A percentile compares a stretch with the other conserved stretches of the same genome.
Evolutionary conservation across 2,113 vertebrate species (phyloP).

Genomic region (Hippocampus mohnikei): DNA sequence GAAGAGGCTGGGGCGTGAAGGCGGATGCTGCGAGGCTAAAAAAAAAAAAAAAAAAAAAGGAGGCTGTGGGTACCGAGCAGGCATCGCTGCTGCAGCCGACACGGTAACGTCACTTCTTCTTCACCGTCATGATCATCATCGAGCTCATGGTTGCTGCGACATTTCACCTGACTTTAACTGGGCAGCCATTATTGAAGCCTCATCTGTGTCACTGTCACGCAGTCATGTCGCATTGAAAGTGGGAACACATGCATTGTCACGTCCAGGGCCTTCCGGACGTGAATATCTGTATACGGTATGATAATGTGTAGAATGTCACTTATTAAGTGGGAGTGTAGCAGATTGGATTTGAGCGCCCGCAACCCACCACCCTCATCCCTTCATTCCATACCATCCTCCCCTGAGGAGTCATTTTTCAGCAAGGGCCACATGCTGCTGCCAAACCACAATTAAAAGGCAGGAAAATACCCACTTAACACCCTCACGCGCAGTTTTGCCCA

Average conservation of each 20-base stretch:
- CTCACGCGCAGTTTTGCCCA: background rate
- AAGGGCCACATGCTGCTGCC: constrained; percentile 21
- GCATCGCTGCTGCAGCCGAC: constrained; percentile 55
- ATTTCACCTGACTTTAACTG: background rate
- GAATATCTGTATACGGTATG: background rate
- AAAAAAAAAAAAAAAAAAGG: constrained; percentile 13
- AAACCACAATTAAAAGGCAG: constrained; percentile 36
- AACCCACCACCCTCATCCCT: background rate
- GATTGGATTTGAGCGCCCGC: background rate
- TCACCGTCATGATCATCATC: constrained; percentile 1
- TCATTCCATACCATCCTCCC: constrained; percentile 2
- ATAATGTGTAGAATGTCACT: background rate
- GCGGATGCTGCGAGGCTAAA: constrained; percentile 65
- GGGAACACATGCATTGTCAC: constrained; percentile 15
- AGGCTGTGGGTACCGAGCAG: constrained; percentile 65
- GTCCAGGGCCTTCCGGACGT: background rate
- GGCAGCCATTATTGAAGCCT: constrained; percentile 14
- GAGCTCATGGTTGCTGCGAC: constrained; percentile 26
- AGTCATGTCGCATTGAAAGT: constrained; percentile 64
- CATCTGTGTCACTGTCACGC: constrained; percentile 28
- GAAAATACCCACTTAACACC: constrained; percentile 37
- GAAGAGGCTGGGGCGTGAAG: constrained; percentile 60
- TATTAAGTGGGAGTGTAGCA: constrained; percentile 28
- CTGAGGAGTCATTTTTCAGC: constrained; percentile 30
- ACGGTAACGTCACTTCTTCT: constrained; percentile 64